Evolutionary conservation across 2,888 invertebrate genomes (phyloP).

Genomic region (Acanthosepion lycidas): DNA sequence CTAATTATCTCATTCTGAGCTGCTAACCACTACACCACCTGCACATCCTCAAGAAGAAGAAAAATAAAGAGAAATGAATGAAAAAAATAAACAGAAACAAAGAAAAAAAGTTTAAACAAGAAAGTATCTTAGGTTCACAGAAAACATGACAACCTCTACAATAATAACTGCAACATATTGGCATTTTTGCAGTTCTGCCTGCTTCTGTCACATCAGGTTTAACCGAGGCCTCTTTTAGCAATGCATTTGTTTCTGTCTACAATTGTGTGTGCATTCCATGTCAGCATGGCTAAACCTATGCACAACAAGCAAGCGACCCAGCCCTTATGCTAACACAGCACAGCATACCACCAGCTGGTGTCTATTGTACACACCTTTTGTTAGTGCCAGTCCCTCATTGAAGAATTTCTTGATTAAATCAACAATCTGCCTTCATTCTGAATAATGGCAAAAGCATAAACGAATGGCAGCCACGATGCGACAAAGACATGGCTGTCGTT

Average conservation of each 20-base stretch:
- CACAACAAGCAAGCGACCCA: constrained; percentile 18
- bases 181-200: background rate
- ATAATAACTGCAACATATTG: background rate
- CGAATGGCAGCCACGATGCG: constrained; percentile 21
- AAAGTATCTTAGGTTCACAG: background rate
- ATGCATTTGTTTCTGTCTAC: background rate
- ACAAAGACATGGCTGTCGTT: constrained; percentile 8
- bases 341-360: constrained; percentile 1
- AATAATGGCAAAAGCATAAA: constrained; percentile 1
- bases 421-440: background rate
- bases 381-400: constrained; percentile 21
- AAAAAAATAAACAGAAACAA: background rate
- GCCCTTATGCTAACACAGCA: background rate
- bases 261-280: background rate
- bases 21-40: no score
- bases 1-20: no score
- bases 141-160: background rate
- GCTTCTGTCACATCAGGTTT: background rate
- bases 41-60: background rate
- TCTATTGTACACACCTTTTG: constrained; percentile 4
- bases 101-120: background rate
- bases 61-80: background rate
- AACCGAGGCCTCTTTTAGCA: background rate
- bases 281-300: background rate
- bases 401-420: background rate